Conservation (phyloP, 2,797 vertebrate genomes). For the Rousettus madagascariensis region DNA sequence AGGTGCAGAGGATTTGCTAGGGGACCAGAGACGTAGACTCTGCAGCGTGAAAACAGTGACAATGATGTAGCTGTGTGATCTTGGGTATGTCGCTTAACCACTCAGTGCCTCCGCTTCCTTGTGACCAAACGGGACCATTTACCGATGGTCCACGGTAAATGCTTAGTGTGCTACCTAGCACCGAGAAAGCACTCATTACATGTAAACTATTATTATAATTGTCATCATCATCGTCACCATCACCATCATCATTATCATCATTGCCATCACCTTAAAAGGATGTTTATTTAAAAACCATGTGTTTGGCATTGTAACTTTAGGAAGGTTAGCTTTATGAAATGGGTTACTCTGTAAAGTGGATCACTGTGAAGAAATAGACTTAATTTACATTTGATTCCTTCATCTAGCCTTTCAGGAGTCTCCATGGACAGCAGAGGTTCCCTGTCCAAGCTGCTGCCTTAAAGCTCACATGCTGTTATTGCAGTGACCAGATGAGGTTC, state of each 20-base stretch:
- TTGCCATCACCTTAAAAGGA: background rate
- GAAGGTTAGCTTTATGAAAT: background rate
- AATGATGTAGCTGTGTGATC: background rate
- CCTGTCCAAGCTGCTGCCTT: background rate
- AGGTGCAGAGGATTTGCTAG: background rate
- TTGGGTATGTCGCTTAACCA: background rate
- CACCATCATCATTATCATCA: background rate
- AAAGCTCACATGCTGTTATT: background rate
- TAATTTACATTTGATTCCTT: background rate
- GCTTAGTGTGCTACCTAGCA: background rate
- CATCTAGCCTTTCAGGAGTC: background rate
- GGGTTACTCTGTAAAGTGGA: background rate
- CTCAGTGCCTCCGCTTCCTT: background rate
- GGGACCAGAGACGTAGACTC: background rate
- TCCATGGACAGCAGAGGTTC: background rate
- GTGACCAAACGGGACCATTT: background rate
- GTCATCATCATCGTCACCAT: background rate
- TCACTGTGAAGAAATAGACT: background rate
- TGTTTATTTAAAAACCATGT: background rate
- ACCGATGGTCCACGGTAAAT: too few species aligned
- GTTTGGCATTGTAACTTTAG: background rate
- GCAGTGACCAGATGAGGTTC: background rate
- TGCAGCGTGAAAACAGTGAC: background rate
- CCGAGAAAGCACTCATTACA: fast-evolving
- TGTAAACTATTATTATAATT: too few species aligned